These are phyloP conservation scores for Gastrophysa polygoni DNA, from an alignment of 2,888 invertebrate genomes.

Conservation along the genomic window DNA sequence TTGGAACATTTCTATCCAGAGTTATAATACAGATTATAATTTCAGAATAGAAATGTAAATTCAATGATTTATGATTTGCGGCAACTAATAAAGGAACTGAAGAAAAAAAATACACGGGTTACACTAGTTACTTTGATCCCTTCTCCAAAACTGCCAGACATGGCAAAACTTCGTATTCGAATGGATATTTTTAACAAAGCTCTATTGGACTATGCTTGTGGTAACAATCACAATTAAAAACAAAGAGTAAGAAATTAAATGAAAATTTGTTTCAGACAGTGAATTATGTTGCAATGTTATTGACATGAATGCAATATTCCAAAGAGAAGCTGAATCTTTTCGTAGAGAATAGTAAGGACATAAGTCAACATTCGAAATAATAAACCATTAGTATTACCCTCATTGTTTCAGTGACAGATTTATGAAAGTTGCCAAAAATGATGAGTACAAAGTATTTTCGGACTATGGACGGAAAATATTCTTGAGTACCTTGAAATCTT, in stretches of 20 bases:
- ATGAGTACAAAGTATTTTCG: conserved; percentile 47
- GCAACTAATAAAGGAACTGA: conserved; percentile 41
- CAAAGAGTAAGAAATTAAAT: not conserved
- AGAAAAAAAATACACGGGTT: conserved; percentile 41
- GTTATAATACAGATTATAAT: too few relatives aligned
- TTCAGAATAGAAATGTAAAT: conserved; percentile 41
- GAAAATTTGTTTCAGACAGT: conserved; percentile 31
- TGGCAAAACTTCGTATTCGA: conserved; percentile 33
- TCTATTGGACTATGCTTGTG: conserved; percentile 43
- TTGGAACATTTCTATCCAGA: too few relatives aligned
- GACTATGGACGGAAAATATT: conserved; percentile 49
- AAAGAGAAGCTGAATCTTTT: conserved; percentile 40
- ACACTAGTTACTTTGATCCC: conserved; percentile 46
- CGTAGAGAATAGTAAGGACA: conserved; percentile 45
- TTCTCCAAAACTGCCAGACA: conserved; percentile 42
- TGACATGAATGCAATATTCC: conserved; percentile 46
- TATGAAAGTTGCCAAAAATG: conserved; percentile 42
- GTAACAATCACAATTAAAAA: conserved; percentile 25
- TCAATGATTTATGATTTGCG: conserved; percentile 46
- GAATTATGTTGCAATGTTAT: conserved; percentile 44
- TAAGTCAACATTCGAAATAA: not conserved
- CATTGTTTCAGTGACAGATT: conserved; percentile 44
- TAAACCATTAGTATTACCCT: not conserved
- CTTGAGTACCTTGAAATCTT: conserved; percentile 41
- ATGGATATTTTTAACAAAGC: conserved; percentile 47